These are phyloP conservation scores for Lasioglossum baleicum DNA, from an alignment of 1,140 invertebrate species.

Conservation along the genomic window DNA sequence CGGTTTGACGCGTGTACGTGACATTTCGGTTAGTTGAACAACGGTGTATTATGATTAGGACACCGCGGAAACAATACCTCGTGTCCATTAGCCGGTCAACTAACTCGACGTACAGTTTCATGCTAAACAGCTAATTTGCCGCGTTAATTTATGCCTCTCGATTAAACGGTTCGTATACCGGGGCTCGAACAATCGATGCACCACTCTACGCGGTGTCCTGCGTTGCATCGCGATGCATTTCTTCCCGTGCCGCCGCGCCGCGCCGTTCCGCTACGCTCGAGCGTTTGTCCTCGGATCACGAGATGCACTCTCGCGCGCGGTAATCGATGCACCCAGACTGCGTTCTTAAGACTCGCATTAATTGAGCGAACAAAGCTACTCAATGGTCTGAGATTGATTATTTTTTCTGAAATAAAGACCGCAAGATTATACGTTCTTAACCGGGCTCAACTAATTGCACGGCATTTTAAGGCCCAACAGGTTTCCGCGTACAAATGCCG, in stretches of 20 bases:
- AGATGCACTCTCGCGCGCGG: no score
- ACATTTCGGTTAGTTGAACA: slow-evolving; percentile 15
- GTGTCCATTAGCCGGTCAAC: slow-evolving; percentile 27
- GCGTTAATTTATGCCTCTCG: slow-evolving; percentile 28
- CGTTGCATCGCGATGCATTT: not conserved
- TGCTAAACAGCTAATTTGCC: slow-evolving; percentile 35
- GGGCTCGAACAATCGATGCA: not conserved
- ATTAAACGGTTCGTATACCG: slow-evolving; percentile 18
- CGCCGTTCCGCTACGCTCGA: no score
- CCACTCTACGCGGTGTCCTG: not conserved
- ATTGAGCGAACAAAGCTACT: no score
- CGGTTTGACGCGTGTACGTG: not conserved
- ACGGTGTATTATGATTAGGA: slow-evolving; percentile 9
- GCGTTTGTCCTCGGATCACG: no score
- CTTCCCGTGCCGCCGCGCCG: not conserved
- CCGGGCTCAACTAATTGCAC: no score
- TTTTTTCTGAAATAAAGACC: no score
- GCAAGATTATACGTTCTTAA: no score
- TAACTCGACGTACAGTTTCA: slow-evolving; percentile 21
- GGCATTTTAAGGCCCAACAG: no score
- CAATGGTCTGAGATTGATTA: no score
- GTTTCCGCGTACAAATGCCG: no score
- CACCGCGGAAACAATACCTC: slow-evolving; percentile 10
- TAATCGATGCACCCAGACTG: no score
- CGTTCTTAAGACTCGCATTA: no score